Conservation (phyloP, 2,113 vertebrate species). For the Clarias macrocephalus region DNA sequence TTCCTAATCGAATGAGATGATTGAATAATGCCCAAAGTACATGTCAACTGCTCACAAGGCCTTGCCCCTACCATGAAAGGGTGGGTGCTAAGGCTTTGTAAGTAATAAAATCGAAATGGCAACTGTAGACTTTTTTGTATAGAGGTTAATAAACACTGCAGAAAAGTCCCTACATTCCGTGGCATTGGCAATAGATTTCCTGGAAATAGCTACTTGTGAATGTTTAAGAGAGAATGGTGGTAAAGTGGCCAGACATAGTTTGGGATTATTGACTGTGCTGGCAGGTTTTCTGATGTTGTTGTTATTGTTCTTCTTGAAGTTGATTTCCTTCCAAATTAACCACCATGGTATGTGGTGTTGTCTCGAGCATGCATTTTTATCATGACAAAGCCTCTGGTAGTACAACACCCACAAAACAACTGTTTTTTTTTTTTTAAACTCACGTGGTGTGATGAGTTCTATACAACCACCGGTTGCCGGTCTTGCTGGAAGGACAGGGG, state of each 20-base stretch:
- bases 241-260: not conserved
- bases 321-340: not conserved
- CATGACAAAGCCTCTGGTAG: not conserved
- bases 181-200: not conserved
- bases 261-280: not conserved
- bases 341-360: not conserved
- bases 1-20: not conserved
- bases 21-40: not conserved
- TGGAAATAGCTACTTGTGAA: not conserved
- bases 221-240: not conserved
- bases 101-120: not conserved
- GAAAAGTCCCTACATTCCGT: not conserved
- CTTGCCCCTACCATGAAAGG: not conserved
- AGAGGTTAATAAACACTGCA: not conserved
- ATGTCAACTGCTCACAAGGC: not conserved
- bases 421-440: not conserved
- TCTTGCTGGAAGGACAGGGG: conserved; percentile 1
- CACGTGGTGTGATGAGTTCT: not conserved
- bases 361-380: not conserved
- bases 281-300: not conserved
- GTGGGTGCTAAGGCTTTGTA: not conserved
- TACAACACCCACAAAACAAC: not conserved
- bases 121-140: not conserved
- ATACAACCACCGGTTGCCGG: not conserved
- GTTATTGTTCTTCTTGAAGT: not conserved